These are phyloP conservation scores for Geranospiza caerulescens DNA, from an alignment of 2,797 vertebrate species.

Conservation along the genomic window DNA sequence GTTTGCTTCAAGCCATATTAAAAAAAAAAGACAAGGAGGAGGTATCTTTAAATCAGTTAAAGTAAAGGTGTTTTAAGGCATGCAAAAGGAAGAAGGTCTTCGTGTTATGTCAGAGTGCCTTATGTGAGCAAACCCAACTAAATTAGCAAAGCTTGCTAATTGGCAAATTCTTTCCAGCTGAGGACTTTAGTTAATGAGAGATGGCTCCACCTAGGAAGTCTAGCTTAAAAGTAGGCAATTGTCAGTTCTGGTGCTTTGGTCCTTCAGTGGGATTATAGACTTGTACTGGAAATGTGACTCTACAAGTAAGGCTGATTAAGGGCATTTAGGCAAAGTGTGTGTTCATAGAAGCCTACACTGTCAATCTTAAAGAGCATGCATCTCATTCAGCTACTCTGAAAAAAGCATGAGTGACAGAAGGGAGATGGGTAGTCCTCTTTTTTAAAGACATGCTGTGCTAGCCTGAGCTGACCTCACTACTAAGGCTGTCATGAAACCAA, in stretches of 20 bases:
- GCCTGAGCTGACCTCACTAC: not conserved
- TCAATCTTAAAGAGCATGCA: not conserved
- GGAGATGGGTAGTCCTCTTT: not conserved
- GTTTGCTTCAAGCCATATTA: not conserved
- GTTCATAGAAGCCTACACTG: not conserved
- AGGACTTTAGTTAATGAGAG: not conserved
- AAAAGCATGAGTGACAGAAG: not conserved
- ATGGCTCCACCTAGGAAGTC: not conserved
- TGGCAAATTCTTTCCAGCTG: not conserved
- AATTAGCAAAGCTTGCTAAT: not conserved
- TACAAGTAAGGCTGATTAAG: not conserved
- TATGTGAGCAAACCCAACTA: not conserved
- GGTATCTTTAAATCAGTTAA: not conserved
- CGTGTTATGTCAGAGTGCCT: not conserved
- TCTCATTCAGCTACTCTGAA: not conserved
- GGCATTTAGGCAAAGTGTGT: not conserved
- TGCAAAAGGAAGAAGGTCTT: not conserved
- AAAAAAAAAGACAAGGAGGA: not conserved
- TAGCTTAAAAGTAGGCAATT: not conserved
- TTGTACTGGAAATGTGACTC: not conserved
- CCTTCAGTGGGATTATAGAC: not conserved
- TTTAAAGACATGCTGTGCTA: not conserved
- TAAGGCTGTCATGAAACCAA: not conserved
- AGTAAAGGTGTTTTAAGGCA: not conserved
- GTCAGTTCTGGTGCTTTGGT: not conserved